A percentile compares a stretch with the other conserved stretches of the same genome.
Conservation (phyloP, 2,797 vertebrate species). For the Oceanodroma leucorhoa region DNA sequence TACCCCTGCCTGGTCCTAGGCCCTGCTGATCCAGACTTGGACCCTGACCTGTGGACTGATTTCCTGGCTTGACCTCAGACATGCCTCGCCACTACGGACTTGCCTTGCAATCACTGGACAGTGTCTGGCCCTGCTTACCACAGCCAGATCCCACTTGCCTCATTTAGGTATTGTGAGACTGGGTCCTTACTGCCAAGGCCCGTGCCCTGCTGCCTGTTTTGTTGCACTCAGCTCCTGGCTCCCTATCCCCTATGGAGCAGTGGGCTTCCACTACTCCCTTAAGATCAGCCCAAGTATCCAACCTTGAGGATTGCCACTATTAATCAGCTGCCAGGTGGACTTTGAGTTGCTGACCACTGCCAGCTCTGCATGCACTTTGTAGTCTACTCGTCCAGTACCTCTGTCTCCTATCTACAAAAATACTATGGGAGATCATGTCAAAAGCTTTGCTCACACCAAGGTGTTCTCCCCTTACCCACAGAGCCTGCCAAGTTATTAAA, state of each 20-base stretch:
- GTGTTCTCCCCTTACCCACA: not conserved
- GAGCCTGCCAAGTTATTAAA: not conserved
- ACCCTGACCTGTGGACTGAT: not conserved
- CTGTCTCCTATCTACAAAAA: not conserved
- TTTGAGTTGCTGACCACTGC: not conserved
- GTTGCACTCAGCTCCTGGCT: not conserved
- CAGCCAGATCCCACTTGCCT: not conserved
- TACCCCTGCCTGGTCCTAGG: rapidly evolving
- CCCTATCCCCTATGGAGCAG: not conserved
- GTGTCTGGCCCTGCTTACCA: not conserved
- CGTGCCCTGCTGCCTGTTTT: not conserved
- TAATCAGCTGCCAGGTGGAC: not conserved
- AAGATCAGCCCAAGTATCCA: rapidly evolving
- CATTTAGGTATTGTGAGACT: not conserved
- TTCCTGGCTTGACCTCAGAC: not conserved
- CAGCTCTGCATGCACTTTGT: not conserved
- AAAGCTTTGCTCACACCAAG: not conserved
- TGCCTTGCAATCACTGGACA: not conserved
- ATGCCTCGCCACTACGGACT: not conserved
- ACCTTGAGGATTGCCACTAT: not conserved
- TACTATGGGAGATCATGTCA: not conserved
- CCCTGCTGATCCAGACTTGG: not conserved
- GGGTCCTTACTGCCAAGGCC: not conserved
- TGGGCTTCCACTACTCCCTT: not conserved
- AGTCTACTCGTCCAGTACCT: not conserved